Conservation (phyloP, 2,797 vertebrate species). For the Ambastaia sidthimunki region DNA sequence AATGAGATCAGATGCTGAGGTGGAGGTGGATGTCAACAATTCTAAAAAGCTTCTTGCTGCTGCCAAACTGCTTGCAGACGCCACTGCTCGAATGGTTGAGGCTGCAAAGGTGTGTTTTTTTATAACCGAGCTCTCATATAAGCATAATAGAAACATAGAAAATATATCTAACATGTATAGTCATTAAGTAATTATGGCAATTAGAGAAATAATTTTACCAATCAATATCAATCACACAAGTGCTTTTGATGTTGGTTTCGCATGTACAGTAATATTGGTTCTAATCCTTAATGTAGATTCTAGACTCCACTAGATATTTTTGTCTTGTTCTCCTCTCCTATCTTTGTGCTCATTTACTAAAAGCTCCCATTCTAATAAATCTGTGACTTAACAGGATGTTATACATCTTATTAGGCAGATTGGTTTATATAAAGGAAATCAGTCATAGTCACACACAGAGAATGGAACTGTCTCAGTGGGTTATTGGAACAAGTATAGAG, state of each 20-base stretch:
- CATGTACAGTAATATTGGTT: background rate
- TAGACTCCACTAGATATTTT: background rate
- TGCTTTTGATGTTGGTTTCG: background rate
- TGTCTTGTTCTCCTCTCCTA: background rate
- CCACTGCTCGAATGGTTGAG: slow-evolving; percentile 97
- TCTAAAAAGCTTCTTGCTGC: slow-evolving; percentile 96
- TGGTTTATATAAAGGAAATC: background rate
- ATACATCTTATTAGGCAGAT: background rate
- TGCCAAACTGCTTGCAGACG: slow-evolving; percentile 94
- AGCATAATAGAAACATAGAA: background rate
- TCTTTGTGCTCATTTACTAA: background rate
- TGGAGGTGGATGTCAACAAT: slow-evolving; percentile 94
- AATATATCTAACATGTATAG: too few relatives aligned
- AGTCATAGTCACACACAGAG: background rate
- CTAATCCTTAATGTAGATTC: background rate
- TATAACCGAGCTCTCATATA: background rate
- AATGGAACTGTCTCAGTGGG: background rate
- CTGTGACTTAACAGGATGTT: background rate
- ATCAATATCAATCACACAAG: background rate
- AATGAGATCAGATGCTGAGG: slow-evolving; percentile 96
- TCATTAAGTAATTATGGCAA: too few relatives aligned
- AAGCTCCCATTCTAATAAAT: background rate
- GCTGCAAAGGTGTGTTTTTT: slow-evolving; percentile 88
- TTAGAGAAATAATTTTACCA: background rate
- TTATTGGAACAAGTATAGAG: background rate